phyloP scores from a whole-genome alignment of 64 coral and sea anemone genomes.

The Acropora tenuis region DNA sequence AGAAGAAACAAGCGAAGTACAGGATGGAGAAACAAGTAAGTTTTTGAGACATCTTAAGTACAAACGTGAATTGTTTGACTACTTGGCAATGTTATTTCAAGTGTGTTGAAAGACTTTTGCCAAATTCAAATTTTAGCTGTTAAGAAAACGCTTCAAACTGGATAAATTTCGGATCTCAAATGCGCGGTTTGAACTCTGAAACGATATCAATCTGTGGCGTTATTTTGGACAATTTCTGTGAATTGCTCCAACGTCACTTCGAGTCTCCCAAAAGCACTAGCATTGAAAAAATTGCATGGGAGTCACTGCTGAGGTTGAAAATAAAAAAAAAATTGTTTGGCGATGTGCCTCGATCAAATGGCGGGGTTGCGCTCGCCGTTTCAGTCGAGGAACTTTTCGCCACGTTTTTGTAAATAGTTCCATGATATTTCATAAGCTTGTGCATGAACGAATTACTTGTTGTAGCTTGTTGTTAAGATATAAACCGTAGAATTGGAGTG shows the following conservation, averaged over 20 bases:
- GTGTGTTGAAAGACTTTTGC: too few species aligned
- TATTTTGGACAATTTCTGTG: too few species aligned
- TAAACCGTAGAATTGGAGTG: slow-evolving; percentile 16
- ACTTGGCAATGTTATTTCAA: too few species aligned
- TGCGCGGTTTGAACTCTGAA: too few species aligned
- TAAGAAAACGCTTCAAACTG: too few species aligned
- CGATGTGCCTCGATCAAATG: slow-evolving; percentile 30
- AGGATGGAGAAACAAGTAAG: too few species aligned
- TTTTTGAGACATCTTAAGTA: too few species aligned
- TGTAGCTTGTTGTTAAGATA: slow-evolving; percentile 40
- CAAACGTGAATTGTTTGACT: too few species aligned
- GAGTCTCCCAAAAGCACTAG: slow-evolving; percentile 26
- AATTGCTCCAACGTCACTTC: background rate
- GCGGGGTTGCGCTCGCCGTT: background rate
- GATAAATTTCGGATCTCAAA: too few species aligned
- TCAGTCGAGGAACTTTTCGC: background rate
- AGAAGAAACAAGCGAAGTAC: too few species aligned
- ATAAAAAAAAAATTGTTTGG: background rate
- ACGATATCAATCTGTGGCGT: too few species aligned
- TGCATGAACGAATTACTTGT: slow-evolving; percentile 17
- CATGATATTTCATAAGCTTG: background rate
- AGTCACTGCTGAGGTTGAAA: background rate
- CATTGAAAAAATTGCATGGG: slow-evolving; percentile 6
- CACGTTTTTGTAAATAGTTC: slow-evolving; percentile 1
- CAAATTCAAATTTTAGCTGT: too few species aligned